These are phyloP conservation scores for Brachynemurus nebulosus DNA, from an alignment of 2,888 invertebrate species.

Conservation along the genomic window DNA sequence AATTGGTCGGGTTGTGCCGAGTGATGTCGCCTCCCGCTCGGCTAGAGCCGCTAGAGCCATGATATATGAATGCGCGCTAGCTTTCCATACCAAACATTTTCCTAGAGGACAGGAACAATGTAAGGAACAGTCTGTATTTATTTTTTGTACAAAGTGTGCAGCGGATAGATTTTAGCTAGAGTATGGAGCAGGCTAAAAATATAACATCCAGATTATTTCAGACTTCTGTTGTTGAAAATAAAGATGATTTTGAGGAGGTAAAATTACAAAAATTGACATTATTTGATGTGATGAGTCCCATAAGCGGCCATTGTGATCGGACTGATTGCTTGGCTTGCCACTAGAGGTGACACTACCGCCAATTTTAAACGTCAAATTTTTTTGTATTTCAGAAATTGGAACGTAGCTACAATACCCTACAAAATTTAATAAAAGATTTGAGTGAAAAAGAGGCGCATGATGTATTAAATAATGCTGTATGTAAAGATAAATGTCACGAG, in stretches of 20 bases:
- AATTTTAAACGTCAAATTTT: constrained; percentile 29
- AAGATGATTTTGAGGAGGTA: constrained; percentile 87
- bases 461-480: constrained; percentile 74
- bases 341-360: constrained; percentile 30
- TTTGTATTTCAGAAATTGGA: constrained; percentile 70
- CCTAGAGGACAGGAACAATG: constrained; percentile 42
- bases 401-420: constrained; percentile 64
- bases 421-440: constrained; percentile 63
- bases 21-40: constrained; percentile 12
- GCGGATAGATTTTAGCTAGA: constrained; percentile 35
- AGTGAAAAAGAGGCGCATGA: constrained; percentile 93
- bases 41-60: constrained; percentile 24
- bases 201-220: constrained; percentile 62
- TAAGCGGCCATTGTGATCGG: constrained; percentile 38
- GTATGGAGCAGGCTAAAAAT: constrained; percentile 44
- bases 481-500: constrained; percentile 81
- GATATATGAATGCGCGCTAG: constrained; percentile 33
- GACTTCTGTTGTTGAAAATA: constrained; percentile 71
- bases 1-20: background rate
- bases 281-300: constrained; percentile 34
- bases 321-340: constrained; percentile 29
- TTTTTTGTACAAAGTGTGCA: constrained; percentile 41
- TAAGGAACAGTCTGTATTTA: constrained; percentile 40
- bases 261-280: constrained; percentile 34
- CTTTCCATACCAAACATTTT: constrained; percentile 33